Evolutionary conservation across 2,113 vertebrate genomes (phyloP).

Genomic region (Ptilonorhynchus violaceus): DNA sequence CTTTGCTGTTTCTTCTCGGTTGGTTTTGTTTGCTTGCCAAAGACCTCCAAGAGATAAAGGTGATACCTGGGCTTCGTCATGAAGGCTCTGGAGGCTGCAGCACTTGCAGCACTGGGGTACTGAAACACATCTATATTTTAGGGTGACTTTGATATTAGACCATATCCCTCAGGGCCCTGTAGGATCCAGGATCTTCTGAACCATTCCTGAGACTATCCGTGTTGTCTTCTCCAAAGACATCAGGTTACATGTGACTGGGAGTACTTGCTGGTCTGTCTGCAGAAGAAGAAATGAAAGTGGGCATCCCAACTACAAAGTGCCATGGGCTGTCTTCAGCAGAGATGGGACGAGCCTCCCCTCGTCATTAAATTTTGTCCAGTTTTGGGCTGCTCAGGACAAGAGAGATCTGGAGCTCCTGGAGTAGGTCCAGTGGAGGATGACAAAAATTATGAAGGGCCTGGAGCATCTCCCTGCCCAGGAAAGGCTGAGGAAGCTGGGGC

Average conservation of each 20-base stretch:
- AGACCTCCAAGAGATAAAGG: not conserved
- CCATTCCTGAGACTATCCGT: not conserved
- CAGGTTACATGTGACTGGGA: not conserved
- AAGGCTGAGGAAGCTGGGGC: not conserved
- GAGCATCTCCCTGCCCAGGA: fast-evolving
- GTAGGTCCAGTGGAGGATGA: not conserved
- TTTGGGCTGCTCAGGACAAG: not conserved
- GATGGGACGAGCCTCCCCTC: not conserved
- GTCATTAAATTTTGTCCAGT: not conserved
- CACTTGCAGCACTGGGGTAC: fast-evolving
- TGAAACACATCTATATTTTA: not conserved
- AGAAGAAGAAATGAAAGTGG: not conserved
- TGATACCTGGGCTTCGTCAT: not conserved
- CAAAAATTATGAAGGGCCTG: not conserved
- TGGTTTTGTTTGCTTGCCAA: not conserved
- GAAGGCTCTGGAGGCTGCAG: not conserved
- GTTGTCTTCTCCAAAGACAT: not conserved
- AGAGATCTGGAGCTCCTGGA: not conserved
- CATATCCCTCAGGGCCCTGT: not conserved
- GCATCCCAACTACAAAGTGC: fast-evolving
- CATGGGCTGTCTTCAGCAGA: not conserved
- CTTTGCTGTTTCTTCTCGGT: not conserved
- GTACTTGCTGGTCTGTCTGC: not conserved
- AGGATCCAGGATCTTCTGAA: not conserved
- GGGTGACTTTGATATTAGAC: not conserved